These are phyloP conservation scores for Amiota communis DNA, from an alignment of 2,888 invertebrate species.

Conservation along the genomic window DNA sequence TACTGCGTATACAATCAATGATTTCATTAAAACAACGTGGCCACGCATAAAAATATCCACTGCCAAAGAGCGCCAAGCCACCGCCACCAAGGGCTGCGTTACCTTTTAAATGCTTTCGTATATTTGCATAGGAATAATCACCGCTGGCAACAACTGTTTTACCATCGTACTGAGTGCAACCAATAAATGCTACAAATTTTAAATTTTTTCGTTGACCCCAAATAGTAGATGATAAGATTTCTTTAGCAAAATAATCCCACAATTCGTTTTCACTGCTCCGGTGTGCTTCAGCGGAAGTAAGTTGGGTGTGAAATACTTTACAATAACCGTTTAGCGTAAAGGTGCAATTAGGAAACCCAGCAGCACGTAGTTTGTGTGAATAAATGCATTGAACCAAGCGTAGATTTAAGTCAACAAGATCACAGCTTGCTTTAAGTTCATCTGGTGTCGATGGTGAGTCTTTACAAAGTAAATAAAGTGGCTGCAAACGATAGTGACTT, in stretches of 20 bases:
- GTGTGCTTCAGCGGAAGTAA: conserved; percentile 81
- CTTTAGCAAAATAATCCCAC: conserved; percentile 88
- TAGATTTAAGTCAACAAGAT: conserved; percentile 83
- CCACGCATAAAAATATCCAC: conserved; percentile 93
- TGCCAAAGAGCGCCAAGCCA: conserved; percentile 92
- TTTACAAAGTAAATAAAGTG: conserved; percentile 86
- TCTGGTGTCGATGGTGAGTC: conserved; percentile 72
- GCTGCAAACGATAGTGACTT: conserved; percentile 71
- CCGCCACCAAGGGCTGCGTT: conserved; percentile 95
- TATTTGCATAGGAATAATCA: conserved; percentile 80
- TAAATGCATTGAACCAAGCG: conserved; percentile 89
- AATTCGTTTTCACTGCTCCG: conserved; percentile 84
- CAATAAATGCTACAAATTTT: conserved; percentile 92
- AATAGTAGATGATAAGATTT: conserved; percentile 81
- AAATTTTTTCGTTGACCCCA: conserved; percentile 74
- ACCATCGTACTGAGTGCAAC: conserved; percentile 87
- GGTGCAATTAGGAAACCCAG: conserved; percentile 80
- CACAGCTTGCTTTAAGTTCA: conserved; percentile 78
- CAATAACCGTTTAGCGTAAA: conserved; percentile 87
- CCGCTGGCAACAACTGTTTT: conserved; percentile 75
- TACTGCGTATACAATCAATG: conserved; percentile 73
- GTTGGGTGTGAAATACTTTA: conserved; percentile 81
- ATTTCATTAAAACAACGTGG: conserved; percentile 82
- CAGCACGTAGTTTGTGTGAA: conserved; percentile 89
- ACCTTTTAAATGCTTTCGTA: conserved; percentile 81